phyloP scores from a whole-genome alignment of 1,140 invertebrate species.

The Varroa destructor region DNA sequence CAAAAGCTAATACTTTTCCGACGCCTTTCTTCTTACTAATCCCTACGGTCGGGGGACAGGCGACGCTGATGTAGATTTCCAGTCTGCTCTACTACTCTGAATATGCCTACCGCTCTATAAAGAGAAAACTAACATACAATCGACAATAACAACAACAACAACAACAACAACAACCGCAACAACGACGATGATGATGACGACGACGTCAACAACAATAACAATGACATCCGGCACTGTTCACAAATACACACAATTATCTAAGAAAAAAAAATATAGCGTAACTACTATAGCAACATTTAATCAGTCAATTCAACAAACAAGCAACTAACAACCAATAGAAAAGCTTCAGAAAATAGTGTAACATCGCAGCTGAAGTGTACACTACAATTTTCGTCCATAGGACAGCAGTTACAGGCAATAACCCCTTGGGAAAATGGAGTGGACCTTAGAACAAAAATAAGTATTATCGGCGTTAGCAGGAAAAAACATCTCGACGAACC shows the following conservation, averaged over 20 bases:
- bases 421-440: not conserved
- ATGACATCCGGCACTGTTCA: not conserved
- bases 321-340: not conserved
- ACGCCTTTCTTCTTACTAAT: not conserved
- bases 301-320: not conserved
- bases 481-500: too few relatives aligned
- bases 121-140: not conserved
- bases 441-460: too few relatives aligned
- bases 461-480: too few relatives aligned
- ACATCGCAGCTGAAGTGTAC: not conserved
- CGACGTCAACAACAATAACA: not conserved
- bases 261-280: slow-evolving; percentile 2
- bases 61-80: slow-evolving; percentile 26
- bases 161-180: slow-evolving; percentile 1
- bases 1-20: too few relatives aligned
- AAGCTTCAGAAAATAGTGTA: not conserved
- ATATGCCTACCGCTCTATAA: slow-evolving; percentile 4
- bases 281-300: not conserved
- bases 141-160: slow-evolving; percentile 1
- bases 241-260: not conserved
- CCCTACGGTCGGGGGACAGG: slow-evolving; percentile 13
- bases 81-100: slow-evolving; percentile 23
- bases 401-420: not conserved
- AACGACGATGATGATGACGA: not conserved
- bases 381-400: not conserved